phyloP scores from a whole-genome alignment of 2,113 vertebrate species.

The Chamaetylas fuelleborni region DNA sequence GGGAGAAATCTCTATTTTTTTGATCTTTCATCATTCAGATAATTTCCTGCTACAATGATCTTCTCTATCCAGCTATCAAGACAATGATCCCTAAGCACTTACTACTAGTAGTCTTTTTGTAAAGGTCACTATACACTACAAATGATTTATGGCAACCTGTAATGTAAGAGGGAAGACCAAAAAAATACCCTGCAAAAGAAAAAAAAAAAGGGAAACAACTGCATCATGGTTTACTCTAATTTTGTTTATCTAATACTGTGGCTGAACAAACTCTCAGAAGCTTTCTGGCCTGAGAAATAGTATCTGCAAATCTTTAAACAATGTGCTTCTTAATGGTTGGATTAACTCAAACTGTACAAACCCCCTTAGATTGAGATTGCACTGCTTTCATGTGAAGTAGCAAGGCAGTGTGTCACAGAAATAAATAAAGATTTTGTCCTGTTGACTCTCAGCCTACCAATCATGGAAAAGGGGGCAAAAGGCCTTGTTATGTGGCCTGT shows the following conservation, averaged over 20 bases:
- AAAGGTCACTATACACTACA: not conserved
- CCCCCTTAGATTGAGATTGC: not conserved
- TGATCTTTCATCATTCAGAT: not conserved
- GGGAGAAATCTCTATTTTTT: not conserved
- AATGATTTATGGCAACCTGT: not conserved
- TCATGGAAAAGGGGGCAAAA: not conserved
- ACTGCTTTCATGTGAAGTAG: not conserved
- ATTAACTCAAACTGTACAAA: not conserved
- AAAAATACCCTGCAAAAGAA: not conserved
- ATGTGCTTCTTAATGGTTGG: not conserved
- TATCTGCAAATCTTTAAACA: constrained; percentile 27
- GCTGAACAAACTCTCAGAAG: not conserved
- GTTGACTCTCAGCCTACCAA: not conserved
- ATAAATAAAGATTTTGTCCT: constrained; percentile 14
- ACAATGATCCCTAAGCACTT: not conserved
- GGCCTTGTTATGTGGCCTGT: not conserved
- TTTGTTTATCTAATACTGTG: not conserved
- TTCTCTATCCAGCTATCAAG: not conserved
- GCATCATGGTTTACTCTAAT: not conserved
- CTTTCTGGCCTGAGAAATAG: not conserved
- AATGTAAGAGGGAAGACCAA: not conserved
- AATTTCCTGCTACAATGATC: not conserved
- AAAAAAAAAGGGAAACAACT: not conserved
- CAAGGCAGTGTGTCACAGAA: not conserved
- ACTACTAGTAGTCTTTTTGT: not conserved